Base-by-base conservation (phyloP, 53 echinoderm and acorn worm genomes). In the Zoroaster sp. region DNA sequence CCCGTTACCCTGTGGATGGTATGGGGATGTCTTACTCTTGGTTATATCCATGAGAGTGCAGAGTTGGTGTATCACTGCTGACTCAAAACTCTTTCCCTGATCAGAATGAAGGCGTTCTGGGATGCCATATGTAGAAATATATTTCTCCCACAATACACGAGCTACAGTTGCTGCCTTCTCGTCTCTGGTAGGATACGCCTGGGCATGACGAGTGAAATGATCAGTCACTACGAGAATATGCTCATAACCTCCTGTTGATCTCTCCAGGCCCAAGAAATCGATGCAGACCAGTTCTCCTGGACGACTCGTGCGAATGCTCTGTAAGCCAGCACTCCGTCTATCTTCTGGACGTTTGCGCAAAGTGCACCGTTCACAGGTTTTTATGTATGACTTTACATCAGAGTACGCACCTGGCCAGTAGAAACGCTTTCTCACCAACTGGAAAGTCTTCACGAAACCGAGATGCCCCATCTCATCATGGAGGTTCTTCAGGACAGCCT, bases 151-250 rank as follows among this genome's bases (percentile, higher is more conserved):
- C 4, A 88, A 25, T 6, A 77, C 49, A 18, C 78, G 74, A 31
- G 89, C 89, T 45, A 88, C 89, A 7, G 89, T 88, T 4, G 41
- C 32, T 2, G 89, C 89, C 15, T 36, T 88, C 51, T 78, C 40
- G 30, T 88, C 51, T 43, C 71, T 65, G 0, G 54, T 79, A 1
- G 77, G 45, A 37, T 78, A 71, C 8, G 89, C 79, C 35, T 71
- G 43, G 1, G 91, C 74, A 77, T 91, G 83, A 42, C 80, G 17
- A 11, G 94, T 94, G 37, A 88, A 94, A 23, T 91, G 89, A 12
- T 94, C 94, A 0, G 91, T 93, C 11, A 88, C 63, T 1, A 88
- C 88, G 35, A 93, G 41, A 12, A 81, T 1, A 38, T 81, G 33
- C 35, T 81, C 67, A 4, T 35, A 51, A 13, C 67, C 67, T 17